Conservation (phyloP, 2,797 vertebrate species). For the Anguilla megastoma region DNA sequence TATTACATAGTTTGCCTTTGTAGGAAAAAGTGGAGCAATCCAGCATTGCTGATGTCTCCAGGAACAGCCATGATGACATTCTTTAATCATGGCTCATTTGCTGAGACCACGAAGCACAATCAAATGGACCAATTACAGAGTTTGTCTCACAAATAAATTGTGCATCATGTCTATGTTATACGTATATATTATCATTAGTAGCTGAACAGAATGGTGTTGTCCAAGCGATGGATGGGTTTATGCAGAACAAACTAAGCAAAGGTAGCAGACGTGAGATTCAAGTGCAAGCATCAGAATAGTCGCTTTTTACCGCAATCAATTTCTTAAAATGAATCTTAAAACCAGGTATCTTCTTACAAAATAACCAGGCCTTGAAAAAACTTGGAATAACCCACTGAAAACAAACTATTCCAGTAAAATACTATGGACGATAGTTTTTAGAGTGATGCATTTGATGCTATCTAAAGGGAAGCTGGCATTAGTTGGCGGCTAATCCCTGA, state of each 20-base stretch:
- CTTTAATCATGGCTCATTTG: constrained; percentile 11
- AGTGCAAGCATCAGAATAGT: background rate
- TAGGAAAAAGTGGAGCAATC: background rate
- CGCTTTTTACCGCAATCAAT: background rate
- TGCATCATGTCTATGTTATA: background rate
- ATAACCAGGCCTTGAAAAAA: background rate
- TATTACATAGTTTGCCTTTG: background rate
- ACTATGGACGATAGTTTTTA: background rate
- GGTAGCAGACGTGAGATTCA: background rate
- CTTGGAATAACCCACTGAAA: background rate
- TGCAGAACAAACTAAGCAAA: background rate
- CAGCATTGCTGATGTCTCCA: background rate
- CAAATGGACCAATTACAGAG: constrained; percentile 4
- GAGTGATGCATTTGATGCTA: background rate
- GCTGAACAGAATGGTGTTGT: background rate
- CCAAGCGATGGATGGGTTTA: background rate
- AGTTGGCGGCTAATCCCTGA: background rate
- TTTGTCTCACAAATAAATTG: background rate
- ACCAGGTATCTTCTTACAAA: background rate
- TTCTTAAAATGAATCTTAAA: background rate
- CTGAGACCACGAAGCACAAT: background rate
- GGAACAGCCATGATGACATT: background rate
- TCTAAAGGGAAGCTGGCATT: background rate
- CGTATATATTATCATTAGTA: background rate
- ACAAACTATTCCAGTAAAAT: background rate